Conservation (phyloP, 2,113 vertebrate genomes). For the Burhinus oedicnemus region DNA sequence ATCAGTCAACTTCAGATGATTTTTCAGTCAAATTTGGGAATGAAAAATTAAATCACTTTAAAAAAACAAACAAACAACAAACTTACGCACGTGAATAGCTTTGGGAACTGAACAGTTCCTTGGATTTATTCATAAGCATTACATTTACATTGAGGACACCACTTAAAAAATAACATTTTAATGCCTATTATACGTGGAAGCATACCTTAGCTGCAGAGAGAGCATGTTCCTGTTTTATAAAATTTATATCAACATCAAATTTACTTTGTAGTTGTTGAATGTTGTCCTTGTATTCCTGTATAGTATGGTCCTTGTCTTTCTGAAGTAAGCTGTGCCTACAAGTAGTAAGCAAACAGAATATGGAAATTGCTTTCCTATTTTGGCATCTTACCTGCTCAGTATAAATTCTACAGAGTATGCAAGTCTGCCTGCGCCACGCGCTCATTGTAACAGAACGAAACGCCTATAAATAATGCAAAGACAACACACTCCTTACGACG, state of each 20-base stretch:
- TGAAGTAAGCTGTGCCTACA: constrained; percentile 78
- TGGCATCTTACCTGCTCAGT: neutral
- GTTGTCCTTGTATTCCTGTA: constrained; percentile 76
- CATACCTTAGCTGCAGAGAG: constrained; percentile 87
- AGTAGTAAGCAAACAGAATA: constrained; percentile 25
- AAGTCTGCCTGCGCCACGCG: neutral
- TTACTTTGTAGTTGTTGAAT: constrained; percentile 81
- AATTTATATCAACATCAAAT: constrained; percentile 79
- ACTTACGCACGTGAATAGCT: neutral
- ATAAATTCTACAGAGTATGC: neutral
- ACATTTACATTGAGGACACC: neutral
- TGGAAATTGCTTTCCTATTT: neutral
- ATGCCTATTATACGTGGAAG: neutral
- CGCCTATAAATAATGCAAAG: neutral
- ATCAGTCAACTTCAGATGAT: neutral
- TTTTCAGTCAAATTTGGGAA: neutral
- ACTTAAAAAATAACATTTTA: neutral
- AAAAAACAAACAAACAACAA: no score
- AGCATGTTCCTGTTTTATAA: constrained; percentile 84
- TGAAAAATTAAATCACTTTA: neutral
- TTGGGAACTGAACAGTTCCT: neutral
- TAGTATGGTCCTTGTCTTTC: constrained; percentile 81
- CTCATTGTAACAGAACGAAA: neutral
- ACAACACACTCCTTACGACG: neutral
- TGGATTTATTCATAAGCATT: neutral